These are phyloP conservation scores for Potamarius usumacintae DNA, from an alignment of 2,113 vertebrate genomes.

Conservation along the genomic window DNA sequence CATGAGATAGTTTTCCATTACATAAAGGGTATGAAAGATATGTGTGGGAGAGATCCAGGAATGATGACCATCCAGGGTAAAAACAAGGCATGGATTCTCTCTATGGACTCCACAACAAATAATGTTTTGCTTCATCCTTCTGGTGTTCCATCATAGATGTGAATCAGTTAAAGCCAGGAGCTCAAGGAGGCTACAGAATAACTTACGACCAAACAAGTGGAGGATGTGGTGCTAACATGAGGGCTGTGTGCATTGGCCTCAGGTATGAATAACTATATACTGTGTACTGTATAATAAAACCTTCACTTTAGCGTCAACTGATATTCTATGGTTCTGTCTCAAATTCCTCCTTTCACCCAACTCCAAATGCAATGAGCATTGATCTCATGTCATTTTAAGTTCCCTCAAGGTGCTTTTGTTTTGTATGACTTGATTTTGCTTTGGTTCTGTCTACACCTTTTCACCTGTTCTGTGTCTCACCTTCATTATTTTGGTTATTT, in stretches of 20 bases:
- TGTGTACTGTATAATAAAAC: background rate
- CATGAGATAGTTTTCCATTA: slow-evolving; percentile 75
- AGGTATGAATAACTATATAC: background rate
- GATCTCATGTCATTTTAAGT: too few species aligned
- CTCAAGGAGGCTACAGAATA: slow-evolving; percentile 72
- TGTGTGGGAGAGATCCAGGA: slow-evolving; percentile 78
- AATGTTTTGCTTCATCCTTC: background rate
- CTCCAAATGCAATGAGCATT: too few species aligned
- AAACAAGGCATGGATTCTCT: background rate
- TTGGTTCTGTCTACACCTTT: too few species aligned
- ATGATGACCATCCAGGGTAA: slow-evolving; percentile 74
- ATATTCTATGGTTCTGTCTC: too few species aligned
- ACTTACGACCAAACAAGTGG: slow-evolving; percentile 71
- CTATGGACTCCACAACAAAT: background rate
- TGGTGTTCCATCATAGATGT: slow-evolving; percentile 64
- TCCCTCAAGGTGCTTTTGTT: too few species aligned
- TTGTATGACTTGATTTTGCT: too few species aligned
- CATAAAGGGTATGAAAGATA: slow-evolving; percentile 79
- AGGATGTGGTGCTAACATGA: slow-evolving; percentile 82
- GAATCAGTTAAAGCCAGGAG: slow-evolving; percentile 72
- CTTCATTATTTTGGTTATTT: too few species aligned
- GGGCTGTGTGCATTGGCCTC: slow-evolving; percentile 79
- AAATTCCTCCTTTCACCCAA: too few species aligned
- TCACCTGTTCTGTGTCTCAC: too few species aligned
- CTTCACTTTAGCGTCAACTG: too few species aligned